Base-by-base conservation (phyloP, 2,797 vertebrate genomes). In the Hemitrygon akajei region DNA sequence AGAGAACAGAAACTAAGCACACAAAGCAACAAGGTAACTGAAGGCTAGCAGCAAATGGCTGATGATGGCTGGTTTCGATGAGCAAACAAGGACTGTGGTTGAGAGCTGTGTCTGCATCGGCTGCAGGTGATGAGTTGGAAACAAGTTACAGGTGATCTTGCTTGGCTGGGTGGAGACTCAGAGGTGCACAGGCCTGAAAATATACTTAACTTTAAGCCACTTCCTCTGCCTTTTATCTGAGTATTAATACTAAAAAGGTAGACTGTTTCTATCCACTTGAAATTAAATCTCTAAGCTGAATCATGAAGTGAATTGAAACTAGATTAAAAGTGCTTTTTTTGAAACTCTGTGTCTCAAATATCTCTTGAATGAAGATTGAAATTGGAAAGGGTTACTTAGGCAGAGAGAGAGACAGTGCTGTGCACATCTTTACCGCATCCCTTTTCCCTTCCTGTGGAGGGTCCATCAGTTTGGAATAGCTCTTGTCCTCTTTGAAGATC, bases 371-470 rank as follows among this genome's bases (percentile, higher is more conserved):
- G 71, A 40, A 58, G 37, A 30, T 75, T 40, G 1, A 76, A 40
- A 25, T 93, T 93, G 71, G 71, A 76, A 40, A 20, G 47, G 71
- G 76, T 93, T 76, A 93, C 58, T 76, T 25, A 93, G 71, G 40
- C 73, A 27, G n/a, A 93, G 69, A 69, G 86, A 75, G 63, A 93
- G 81, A 94, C 95, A 96, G 94, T 95, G 94, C 94, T 95, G 93
- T 93, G 94, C 95, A 96, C 94, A 96, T 96, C 96, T 96, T 97
- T 97, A 96, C 95, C 96, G 95, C 95, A 94, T 95, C 95, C 95
- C 96, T 97, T 96, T 98, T 97, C 97, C 97, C 96, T 96, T 97
- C 97, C 95, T 96, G 96, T 95, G 95, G 95, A 96, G 96, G 95
- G 96, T 97, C 96, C 95, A 95, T 97, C 96, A 97, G 96, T 96